phyloP scores from a whole-genome alignment of 64 coral and sea anemone species.

The Dendronephthya gigantea region DNA sequence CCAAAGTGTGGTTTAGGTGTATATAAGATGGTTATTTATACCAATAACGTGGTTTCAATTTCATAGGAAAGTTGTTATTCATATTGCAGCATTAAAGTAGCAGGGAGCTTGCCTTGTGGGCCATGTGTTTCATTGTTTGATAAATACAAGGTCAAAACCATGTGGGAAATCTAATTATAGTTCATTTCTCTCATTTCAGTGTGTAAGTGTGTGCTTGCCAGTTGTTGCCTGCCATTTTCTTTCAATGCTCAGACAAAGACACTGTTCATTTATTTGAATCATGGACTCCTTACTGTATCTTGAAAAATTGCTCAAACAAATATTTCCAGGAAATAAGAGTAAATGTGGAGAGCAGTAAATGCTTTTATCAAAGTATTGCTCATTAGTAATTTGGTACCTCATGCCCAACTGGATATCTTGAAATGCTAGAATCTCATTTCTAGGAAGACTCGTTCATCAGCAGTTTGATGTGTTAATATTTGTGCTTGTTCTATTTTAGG shows the following conservation, averaged over 20 bases:
- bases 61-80: neutral
- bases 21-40: neutral
- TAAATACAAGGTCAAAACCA: neutral
- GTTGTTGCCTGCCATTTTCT: neutral
- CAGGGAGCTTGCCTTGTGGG: neutral
- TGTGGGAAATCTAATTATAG: neutral
- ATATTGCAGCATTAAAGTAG: neutral
- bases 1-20: neutral
- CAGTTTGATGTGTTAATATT: neutral
- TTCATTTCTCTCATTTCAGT: neutral
- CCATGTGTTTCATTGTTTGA: slow-evolving; percentile 13
- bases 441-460: neutral
- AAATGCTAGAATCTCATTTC: no score
- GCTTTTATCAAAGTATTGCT: no score
- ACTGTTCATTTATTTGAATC: neutral
- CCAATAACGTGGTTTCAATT: neutral
- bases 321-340: no score
- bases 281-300: no score
- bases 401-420: no score
- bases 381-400: no score
- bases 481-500: neutral
- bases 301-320: no score
- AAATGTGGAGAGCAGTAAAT: no score
- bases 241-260: neutral
- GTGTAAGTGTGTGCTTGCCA: neutral